Evolutionary conservation across 2,888 invertebrate species (phyloP), one percentile per base, ranked within the genome.

Genomic region (Stictocephala bisonia): DNA sequence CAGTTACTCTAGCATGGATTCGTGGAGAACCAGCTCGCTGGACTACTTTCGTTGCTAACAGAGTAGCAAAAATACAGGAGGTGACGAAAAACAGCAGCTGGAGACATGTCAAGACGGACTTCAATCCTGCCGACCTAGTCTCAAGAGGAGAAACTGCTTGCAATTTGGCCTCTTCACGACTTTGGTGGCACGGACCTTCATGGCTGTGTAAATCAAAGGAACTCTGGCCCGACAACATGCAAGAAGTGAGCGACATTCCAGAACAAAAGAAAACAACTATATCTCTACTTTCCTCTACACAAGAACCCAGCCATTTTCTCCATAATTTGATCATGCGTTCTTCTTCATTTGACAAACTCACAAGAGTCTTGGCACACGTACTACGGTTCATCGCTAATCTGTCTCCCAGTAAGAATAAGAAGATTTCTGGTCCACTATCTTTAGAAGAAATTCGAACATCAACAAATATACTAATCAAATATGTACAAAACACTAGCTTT

Each of bases 11-110:
- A 1, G 35, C 72, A 4, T 72, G 67, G 53, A 53, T 67, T 0
- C n/a, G 35, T 1, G 69, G 75, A 15, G 75, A 78, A 48, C 70
- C 76, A 1, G 26, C 48, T 7, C n/a, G 74, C 7, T 80, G 79
- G 74, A 79, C 79, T 31, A 77, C 77, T 0, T 80, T 77, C 66
- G 79, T 81, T 0, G 75, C 75, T 1, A 80, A 81, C 48, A 40
- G 79, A 40, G 78, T 81, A 4, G 41, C 76, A n/a, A 53, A 75
- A 64, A 79, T 80, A 1, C 77, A 78, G 11, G 35, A 48, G 4
- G 1, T 15, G 20, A 66, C 66, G 3, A 7, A 20, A 11, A 26
- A 22, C 27, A 53, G 53, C 26, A 26, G 15, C 6, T 71, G 60
- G 60, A 35, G 60, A 0, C 48, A 60, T 48, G 44, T 58, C n/a